These are phyloP conservation scores for Hoplias malabaricus DNA, from an alignment of 2,113 vertebrate genomes.

Conservation along the genomic window DNA sequence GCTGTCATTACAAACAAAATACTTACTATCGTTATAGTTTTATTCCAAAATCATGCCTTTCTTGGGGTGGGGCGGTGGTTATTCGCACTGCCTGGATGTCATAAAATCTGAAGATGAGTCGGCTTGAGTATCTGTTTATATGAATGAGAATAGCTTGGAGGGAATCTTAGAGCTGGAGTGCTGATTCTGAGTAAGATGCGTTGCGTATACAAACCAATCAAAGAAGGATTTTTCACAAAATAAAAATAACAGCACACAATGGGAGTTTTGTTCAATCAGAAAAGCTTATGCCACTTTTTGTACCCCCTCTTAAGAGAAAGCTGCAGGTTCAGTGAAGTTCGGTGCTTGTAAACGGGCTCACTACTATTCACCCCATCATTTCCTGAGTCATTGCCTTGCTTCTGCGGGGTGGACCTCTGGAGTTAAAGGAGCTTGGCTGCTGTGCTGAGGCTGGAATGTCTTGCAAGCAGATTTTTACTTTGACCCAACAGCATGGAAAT, in stretches of 20 bases:
- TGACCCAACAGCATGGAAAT: neutral
- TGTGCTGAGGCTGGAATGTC: neutral
- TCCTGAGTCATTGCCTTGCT: neutral
- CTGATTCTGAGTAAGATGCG: neutral
- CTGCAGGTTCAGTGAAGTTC: conserved; percentile 58
- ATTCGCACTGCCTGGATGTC: no score
- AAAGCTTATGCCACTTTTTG: neutral
- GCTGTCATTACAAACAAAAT: conserved; percentile 57
- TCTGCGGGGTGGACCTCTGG: neutral
- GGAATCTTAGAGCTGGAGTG: neutral
- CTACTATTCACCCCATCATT: conserved; percentile 55
- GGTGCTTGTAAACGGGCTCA: conserved; percentile 74
- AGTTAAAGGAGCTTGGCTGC: neutral
- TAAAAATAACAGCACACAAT: neutral
- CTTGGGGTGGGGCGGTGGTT: no score
- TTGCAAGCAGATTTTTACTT: neutral
- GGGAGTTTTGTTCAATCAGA: neutral
- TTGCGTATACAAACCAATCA: neutral
- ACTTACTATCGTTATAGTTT: neutral
- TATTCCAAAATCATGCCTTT: no score
- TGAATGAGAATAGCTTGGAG: no score
- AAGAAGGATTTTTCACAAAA: neutral
- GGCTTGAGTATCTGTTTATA: no score
- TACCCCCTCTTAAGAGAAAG: neutral
- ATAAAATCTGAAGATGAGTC: no score